Evolutionary conservation across 1,140 invertebrate species (phyloP).

Genomic region (Drosophila arizonae): DNA sequence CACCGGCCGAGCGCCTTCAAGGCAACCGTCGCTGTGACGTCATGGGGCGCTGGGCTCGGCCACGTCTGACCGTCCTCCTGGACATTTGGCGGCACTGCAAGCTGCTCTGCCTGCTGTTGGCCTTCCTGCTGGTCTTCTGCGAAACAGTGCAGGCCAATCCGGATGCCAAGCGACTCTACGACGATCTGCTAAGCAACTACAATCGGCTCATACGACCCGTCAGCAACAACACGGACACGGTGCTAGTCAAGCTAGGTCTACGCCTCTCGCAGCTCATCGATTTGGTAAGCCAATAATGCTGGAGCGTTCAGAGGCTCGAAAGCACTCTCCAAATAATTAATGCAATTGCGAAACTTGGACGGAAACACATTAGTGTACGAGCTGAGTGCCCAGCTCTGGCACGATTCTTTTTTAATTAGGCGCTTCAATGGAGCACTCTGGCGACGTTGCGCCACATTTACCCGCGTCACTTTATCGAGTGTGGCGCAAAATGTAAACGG

Average conservation of each 20-base stretch:
- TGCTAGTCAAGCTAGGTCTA: constrained; percentile 95
- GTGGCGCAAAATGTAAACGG: constrained; percentile 35
- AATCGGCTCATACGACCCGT: constrained; percentile 97
- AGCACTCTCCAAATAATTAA: constrained; percentile 54
- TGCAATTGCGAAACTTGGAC: constrained; percentile 44
- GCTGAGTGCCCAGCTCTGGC: constrained; percentile 17
- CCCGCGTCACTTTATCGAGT: constrained; percentile 32
- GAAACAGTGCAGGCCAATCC: constrained; percentile 87
- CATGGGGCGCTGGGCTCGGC: constrained; percentile 57
- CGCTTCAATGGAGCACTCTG: constrained; percentile 39
- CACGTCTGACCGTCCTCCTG: constrained; percentile 43
- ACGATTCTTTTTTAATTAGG: constrained; percentile 70
- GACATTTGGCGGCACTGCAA: constrained; percentile 74
- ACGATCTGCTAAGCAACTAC: constrained; percentile 97
- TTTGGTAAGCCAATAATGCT: constrained; percentile 86
- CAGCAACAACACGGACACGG: constrained; percentile 95
- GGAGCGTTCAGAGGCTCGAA: neutral
- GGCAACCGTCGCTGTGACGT: constrained; percentile 61
- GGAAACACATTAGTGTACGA: constrained; percentile 11
- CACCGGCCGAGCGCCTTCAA: constrained; percentile 58
- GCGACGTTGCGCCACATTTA: constrained; percentile 65
- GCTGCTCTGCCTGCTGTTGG: constrained; percentile 66
- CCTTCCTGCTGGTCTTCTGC: constrained; percentile 71
- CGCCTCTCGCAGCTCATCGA: constrained; percentile 97
- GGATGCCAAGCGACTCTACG: constrained; percentile 95